Base-by-base conservation (phyloP, 2,797 vertebrate species). In the Labeo calbasu region DNA sequence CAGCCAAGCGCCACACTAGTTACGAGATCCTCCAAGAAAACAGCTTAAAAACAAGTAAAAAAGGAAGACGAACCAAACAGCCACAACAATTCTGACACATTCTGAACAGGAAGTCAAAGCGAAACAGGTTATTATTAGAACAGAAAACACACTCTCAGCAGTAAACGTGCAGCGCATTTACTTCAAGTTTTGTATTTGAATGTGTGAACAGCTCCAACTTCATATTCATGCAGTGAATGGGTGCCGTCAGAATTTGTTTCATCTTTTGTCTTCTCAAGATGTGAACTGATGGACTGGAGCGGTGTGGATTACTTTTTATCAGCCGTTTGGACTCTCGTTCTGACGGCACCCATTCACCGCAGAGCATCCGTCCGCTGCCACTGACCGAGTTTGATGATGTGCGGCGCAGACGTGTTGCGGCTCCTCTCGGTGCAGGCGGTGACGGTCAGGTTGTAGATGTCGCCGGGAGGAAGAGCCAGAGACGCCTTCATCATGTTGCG, bases 401-500 rank as follows among this genome's bases (percentile, higher is more conserved):
- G 95, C 0, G 96, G 94, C n/a, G 82, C 63, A 15, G 98, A 99
- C 1, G 94, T 96, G 88, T 99, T 99, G 76, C 95, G 94, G 91
- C 96, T 96, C 77, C 95, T 95, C 55, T 99, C 97, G 0, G 98
- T 99, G 82, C 95, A 99, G 50, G 98, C 98, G 0, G 96, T 97
- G 84, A 99, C 97, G 0, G 98, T 99, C 78, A 99, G 94, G 89
- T 99, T 99, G 91, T 99, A 99, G 88, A 99, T 96, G 92, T 99
- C 98, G 15, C 98, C 98, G 0, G 98, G 96, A 55, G 98, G 97
- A 79, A 99, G 91, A 6, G 93, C 95, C 80, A 99, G 92, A 81
- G 94, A 94, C 0, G 98, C 95, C 7, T 94, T 96, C 97, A 98
- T 97, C 90, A 94, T 93, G 13, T 91, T 97, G 57, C 96, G 96